Conservation (phyloP, 2,888 invertebrate genomes). For the Caenorhabditis drosophilae region DNA sequence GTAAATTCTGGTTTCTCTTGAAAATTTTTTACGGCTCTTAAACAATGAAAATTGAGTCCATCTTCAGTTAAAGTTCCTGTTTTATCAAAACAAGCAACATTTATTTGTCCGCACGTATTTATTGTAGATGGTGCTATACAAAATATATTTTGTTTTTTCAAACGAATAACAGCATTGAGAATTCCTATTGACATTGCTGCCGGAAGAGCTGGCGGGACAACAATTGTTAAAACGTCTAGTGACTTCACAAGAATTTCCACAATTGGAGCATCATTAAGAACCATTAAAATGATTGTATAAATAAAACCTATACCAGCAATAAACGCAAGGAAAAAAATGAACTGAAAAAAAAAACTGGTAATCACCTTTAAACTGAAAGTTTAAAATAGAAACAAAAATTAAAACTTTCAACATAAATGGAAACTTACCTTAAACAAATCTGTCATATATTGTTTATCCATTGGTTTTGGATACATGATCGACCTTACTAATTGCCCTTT, state of each 20-base stretch:
- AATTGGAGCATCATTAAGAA: conserved; percentile 68
- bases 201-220: conserved; percentile 84
- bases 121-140: conserved; percentile 73
- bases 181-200: conserved; percentile 74
- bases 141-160: conserved; percentile 71
- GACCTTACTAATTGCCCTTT: conserved; percentile 78
- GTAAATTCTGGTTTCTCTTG: conserved; percentile 23
- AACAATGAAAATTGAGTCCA: conserved; percentile 66
- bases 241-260: conserved; percentile 78
- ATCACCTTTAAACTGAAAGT: not conserved
- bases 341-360: conserved; percentile 19
- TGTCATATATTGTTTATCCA: conserved; percentile 74
- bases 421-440: conserved; percentile 71
- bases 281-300: conserved; percentile 87
- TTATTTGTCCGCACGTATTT: conserved; percentile 72
- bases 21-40: conserved; percentile 31
- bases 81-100: conserved; percentile 73
- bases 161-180: conserved; percentile 71
- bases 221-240: conserved; percentile 88
- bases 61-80: conserved; percentile 70
- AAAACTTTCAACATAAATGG: not conserved
- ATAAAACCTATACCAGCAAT: conserved; percentile 41
- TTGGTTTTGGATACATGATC: conserved; percentile 74
- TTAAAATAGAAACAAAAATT: not conserved
- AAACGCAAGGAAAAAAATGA: conserved; percentile 31